These are phyloP conservation scores for Protobothrops flavoviridis DNA, from an alignment of 2,113 vertebrate species.

Conservation along the genomic window DNA sequence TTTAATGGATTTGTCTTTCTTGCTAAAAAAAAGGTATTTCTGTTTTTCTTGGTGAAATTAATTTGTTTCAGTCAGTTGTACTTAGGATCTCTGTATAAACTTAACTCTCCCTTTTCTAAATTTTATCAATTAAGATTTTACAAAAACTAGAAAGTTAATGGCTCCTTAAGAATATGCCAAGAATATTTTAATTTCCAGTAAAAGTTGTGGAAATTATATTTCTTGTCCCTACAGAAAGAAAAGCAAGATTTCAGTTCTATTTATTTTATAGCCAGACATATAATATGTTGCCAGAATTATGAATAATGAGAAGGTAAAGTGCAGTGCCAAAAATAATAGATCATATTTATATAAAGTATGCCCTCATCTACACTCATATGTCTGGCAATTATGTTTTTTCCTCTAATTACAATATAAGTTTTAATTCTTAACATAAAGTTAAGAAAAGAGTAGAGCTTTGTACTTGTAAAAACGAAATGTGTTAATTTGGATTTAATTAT, in stretches of 20 bases:
- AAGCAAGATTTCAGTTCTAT: constrained; percentile 38
- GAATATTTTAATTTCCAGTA: constrained; percentile 18
- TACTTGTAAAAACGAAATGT: constrained; percentile 12
- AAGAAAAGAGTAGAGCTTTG: background rate
- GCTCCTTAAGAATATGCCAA: background rate
- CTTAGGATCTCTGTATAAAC: constrained; percentile 7
- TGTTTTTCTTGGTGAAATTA: constrained; percentile 1
- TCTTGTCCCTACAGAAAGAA: background rate
- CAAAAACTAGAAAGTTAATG: background rate
- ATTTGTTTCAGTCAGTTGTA: constrained; percentile 14
- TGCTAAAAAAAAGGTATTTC: background rate
- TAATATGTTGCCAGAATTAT: constrained; percentile 25
- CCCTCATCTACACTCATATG: constrained; percentile 34
- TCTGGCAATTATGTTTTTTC: background rate
- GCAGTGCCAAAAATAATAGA: constrained; percentile 21
- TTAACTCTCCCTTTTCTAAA: background rate
- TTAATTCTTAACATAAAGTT: background rate
- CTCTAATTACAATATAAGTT: constrained; percentile 16
- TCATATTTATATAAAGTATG: background rate
- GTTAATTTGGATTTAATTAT: background rate
- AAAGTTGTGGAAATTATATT: constrained; percentile 26
- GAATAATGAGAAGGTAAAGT: constrained; percentile 6
- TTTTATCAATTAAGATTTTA: constrained; percentile 28
- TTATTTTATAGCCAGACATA: constrained; percentile 25
- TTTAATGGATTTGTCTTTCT: background rate